These are phyloP conservation scores for Anabas testudineus DNA, from an alignment of 2,797 vertebrate species.

Conservation along the genomic window DNA sequence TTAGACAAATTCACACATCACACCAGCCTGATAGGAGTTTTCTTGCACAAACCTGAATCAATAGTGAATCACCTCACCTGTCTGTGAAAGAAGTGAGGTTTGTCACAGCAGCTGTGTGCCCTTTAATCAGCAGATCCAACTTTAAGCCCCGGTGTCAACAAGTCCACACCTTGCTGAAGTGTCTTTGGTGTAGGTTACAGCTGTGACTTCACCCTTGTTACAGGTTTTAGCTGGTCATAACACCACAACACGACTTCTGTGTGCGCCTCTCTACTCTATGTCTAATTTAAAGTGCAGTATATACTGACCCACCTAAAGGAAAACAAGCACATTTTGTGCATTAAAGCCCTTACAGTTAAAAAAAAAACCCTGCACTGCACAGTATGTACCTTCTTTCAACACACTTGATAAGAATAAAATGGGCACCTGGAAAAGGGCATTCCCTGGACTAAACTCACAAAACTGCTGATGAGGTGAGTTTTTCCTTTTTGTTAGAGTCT, in stretches of 20 bases:
- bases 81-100: conserved; percentile 27
- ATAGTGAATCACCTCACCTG: conserved; percentile 25
- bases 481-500: conserved; percentile 24
- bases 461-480: conserved; percentile 59
- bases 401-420: conserved; percentile 43
- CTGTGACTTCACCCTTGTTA: background rate
- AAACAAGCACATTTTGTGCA: conserved; percentile 10
- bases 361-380: conserved; percentile 16
- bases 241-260: no score
- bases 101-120: conserved; percentile 17
- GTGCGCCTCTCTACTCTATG: background rate
- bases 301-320: background rate
- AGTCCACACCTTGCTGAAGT: conserved; percentile 12
- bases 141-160: conserved; percentile 34
- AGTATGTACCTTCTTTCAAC: conserved; percentile 26
- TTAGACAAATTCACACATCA: background rate
- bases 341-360: background rate
- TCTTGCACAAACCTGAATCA: conserved; percentile 16
- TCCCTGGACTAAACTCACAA: conserved; percentile 43
- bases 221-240: background rate
- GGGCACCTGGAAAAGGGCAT: conserved; percentile 58
- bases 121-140: conserved; percentile 32
- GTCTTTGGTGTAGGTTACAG: conserved; percentile 18
- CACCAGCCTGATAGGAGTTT: background rate
- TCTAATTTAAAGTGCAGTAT: background rate